These are phyloP conservation scores for Spodoptera frugiperda DNA, from an alignment of 1,140 invertebrate species.

Conservation along the genomic window DNA sequence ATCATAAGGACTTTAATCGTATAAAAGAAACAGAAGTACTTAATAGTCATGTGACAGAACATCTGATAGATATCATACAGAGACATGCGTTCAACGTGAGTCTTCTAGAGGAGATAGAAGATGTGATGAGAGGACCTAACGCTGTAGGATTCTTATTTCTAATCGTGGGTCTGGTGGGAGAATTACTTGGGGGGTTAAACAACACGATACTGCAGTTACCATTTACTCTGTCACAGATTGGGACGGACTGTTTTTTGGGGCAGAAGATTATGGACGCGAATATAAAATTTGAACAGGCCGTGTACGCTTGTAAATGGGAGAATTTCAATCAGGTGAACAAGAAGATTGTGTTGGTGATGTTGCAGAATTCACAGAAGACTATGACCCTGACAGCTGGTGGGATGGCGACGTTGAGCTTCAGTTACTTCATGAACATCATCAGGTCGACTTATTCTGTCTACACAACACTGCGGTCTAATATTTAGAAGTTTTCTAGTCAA, in stretches of 20 bases:
- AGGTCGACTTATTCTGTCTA: slow-evolving; percentile 66
- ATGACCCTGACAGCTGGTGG: slow-evolving; percentile 68
- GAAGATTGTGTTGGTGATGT: slow-evolving; percentile 62
- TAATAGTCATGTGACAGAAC: slow-evolving; percentile 56
- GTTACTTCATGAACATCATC: slow-evolving; percentile 62
- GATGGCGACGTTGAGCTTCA: slow-evolving; percentile 57
- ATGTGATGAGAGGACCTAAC: slow-evolving; percentile 51
- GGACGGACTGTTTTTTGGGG: slow-evolving; percentile 66
- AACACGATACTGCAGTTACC: slow-evolving; percentile 68
- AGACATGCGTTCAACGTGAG: slow-evolving; percentile 58
- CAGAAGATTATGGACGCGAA: slow-evolving; percentile 69
- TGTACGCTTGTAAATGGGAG: slow-evolving; percentile 69
- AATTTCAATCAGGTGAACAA: slow-evolving; percentile 62
- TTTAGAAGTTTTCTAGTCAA: slow-evolving; percentile 12
- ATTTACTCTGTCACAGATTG: slow-evolving; percentile 61
- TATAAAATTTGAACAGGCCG: slow-evolving; percentile 54
- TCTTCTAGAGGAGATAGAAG: slow-evolving; percentile 53
- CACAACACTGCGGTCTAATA: slow-evolving; percentile 59
- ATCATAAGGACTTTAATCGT: slow-evolving; percentile 3
- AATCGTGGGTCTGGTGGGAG: slow-evolving; percentile 56
- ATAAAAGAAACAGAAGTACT: slow-evolving; percentile 43
- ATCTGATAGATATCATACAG: slow-evolving; percentile 56
- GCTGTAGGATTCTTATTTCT: slow-evolving; percentile 56
- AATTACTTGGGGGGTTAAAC: slow-evolving; percentile 67
- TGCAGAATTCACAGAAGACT: slow-evolving; percentile 65